Percentiles rank a stretch among this genome's conserved stretches.
Conservation (phyloP, 2,797 vertebrate genomes). For the Fundulus diaphanus region DNA sequence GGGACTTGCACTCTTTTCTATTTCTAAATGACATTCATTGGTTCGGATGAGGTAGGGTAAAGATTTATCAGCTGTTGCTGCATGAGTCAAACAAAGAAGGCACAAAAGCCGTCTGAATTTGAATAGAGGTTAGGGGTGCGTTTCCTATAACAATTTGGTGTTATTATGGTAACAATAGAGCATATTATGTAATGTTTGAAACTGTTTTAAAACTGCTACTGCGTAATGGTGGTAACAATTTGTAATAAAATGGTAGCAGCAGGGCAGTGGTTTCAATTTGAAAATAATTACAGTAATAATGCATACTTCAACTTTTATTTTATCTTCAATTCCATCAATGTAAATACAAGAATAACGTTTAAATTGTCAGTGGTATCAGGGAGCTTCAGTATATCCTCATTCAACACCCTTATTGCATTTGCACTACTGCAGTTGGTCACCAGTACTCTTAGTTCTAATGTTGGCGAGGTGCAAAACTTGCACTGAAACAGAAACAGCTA, state of each 20-base stretch:
- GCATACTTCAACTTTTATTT: neutral
- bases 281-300: neutral
- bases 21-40: constrained; percentile 23
- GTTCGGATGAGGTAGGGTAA: constrained; percentile 3
- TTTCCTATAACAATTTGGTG: neutral
- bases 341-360: neutral
- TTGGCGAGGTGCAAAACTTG: neutral
- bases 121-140: neutral
- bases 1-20: constrained; percentile 17
- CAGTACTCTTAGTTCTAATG: neutral
- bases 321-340: neutral
- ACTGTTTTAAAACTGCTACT: neutral
- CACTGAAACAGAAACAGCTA: neutral
- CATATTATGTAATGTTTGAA: neutral
- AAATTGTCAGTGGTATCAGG: neutral
- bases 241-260: neutral
- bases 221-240: neutral
- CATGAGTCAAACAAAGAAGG: constrained; percentile 1
- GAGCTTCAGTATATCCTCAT: neutral
- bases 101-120: neutral
- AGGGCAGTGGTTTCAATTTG: neutral
- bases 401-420: neutral
- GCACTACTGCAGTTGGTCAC: neutral
- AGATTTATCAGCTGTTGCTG: neutral
- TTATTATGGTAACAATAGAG: neutral